These are phyloP conservation scores for Polyploca ridens DNA, from an alignment of 2,888 invertebrate species.

Conservation along the genomic window DNA sequence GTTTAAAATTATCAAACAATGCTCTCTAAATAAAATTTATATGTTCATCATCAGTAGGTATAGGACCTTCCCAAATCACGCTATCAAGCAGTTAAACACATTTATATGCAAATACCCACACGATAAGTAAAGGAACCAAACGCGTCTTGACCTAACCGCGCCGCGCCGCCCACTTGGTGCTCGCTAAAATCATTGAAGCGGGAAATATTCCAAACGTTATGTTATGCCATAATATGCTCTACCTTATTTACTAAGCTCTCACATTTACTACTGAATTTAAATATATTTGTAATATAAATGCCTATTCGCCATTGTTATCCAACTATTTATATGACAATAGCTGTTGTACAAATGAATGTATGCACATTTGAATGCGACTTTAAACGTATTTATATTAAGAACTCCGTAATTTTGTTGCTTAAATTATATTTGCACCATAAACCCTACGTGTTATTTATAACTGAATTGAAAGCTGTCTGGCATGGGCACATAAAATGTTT, in stretches of 20 bases:
- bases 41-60: neutral
- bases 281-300: conserved; percentile 14
- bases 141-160: conserved; percentile 6
- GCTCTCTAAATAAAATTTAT: neutral
- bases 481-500: neutral
- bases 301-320: conserved; percentile 13
- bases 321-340: conserved; percentile 11
- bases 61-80: neutral
- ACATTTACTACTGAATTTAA: conserved; percentile 5
- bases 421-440: neutral
- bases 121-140: conserved; percentile 1
- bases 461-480: neutral
- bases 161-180: conserved; percentile 11
- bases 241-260: conserved; percentile 9
- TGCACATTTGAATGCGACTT: conserved; percentile 9
- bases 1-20: no score
- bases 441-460: neutral
- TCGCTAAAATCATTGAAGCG: conserved; percentile 12
- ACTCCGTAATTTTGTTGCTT: conserved; percentile 5
- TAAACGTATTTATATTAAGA: conserved; percentile 9
- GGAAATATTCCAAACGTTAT: conserved; percentile 2
- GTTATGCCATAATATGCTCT: conserved; percentile 10
- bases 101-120: neutral
- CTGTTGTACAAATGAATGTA: conserved; percentile 12
- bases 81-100: neutral